phyloP scores from a whole-genome alignment of 2,113 vertebrate genomes.

The Cyphotilapia sp. region DNA sequence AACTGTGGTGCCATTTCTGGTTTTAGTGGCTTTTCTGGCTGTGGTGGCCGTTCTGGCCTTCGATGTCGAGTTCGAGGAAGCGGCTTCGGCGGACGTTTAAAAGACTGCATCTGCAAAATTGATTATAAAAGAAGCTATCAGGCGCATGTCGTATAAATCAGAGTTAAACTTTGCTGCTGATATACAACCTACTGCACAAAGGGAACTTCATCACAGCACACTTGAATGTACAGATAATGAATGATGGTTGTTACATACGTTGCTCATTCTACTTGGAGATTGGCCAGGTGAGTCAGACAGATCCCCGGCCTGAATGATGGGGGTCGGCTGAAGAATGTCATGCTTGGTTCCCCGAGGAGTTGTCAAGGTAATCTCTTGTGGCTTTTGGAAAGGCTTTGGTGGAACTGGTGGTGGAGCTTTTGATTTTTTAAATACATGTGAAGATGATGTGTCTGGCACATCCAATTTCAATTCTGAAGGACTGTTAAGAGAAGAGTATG shows the following conservation, averaged over 20 bases:
- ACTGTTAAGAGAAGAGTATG: neutral
- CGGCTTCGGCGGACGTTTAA: constrained; percentile 48
- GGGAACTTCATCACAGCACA: neutral
- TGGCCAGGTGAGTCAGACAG: neutral
- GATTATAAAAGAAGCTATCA: neutral
- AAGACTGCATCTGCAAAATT: neutral
- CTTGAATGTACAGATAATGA: neutral
- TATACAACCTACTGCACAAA: neutral
- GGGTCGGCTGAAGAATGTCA: constrained; percentile 13
- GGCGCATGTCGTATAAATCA: neutral
- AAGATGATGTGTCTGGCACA: neutral
- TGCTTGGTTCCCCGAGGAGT: constrained; percentile 25
- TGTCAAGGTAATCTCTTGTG: neutral
- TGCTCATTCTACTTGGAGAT: neutral
- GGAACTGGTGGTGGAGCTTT: neutral
- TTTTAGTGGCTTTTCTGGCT: neutral
- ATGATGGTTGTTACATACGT: constrained; percentile 6
- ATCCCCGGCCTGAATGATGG: constrained; percentile 11
- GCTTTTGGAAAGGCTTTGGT: neutral
- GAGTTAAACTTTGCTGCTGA: neutral
- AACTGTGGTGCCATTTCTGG: neutral
- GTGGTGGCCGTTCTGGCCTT: neutral
- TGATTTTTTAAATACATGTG: neutral
- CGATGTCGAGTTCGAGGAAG: constrained; percentile 36
- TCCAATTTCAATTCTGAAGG: neutral